phyloP scores from a whole-genome alignment of 1,140 invertebrate species.

The Galleria mellonella region DNA sequence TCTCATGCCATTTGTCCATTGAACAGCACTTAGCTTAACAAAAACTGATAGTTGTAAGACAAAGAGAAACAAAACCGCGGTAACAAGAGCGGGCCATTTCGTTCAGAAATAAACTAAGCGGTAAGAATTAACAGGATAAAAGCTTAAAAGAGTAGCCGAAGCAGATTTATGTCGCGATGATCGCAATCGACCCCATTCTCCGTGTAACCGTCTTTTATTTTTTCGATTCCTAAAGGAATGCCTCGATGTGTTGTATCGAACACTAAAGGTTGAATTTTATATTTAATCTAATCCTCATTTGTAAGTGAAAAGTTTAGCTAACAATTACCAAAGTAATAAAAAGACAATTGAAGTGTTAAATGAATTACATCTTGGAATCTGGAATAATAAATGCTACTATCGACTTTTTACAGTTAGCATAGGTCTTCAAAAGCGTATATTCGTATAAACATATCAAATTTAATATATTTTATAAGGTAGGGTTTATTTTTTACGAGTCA shows the following conservation, averaged over 20 bases:
- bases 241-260: conserved; percentile 23
- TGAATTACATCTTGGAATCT: no score
- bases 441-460: no score
- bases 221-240: conserved; percentile 29
- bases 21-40: conserved; percentile 71
- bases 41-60: conserved; percentile 73
- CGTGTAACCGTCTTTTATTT: conserved; percentile 55
- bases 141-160: conserved; percentile 70
- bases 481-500: no score
- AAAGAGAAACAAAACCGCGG: conserved; percentile 58
- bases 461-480: no score
- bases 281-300: not conserved
- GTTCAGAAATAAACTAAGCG: conserved; percentile 70
- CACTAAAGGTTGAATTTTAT: conserved; percentile 7
- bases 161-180: conserved; percentile 68
- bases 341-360: no score
- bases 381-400: no score
- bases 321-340: no score
- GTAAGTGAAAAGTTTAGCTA: no score
- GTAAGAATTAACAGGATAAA: conserved; percentile 72
- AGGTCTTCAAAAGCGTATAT: no score
- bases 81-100: conserved; percentile 63
- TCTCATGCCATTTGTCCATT: conserved; percentile 59
- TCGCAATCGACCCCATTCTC: conserved; percentile 65
- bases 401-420: no score